A percentile compares a stretch with the other conserved stretches of the same genome.
phyloP scores from a whole-genome alignment of 2,797 vertebrate species.

The Ptychadena robeensis region DNA sequence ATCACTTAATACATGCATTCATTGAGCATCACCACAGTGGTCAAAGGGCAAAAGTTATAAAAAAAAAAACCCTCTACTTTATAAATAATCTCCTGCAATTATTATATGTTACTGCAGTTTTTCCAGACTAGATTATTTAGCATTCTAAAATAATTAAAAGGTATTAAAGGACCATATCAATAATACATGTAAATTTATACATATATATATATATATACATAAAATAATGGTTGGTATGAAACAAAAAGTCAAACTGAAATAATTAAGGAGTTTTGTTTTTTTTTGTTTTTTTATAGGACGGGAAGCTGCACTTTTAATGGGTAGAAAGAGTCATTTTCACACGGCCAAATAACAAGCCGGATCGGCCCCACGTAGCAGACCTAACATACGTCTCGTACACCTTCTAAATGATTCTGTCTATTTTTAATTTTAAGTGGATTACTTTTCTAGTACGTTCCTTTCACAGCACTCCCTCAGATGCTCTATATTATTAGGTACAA shows the following conservation, averaged over 20 bases:
- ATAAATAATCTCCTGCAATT: too few species aligned
- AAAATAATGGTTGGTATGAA: neutral
- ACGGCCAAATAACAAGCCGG: constrained; percentile 22
- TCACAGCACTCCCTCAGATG: constrained; percentile 80
- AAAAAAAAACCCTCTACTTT: too few species aligned
- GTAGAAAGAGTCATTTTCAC: constrained; percentile 3
- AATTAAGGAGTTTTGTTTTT: too few species aligned
- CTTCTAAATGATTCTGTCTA: constrained; percentile 78
- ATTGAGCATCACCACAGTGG: neutral
- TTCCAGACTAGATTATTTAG: too few species aligned
- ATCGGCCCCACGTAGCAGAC: neutral
- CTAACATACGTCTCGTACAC: constrained; percentile 59
- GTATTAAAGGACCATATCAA: too few species aligned
- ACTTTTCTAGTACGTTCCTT: constrained; percentile 80
- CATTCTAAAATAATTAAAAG: too few species aligned
- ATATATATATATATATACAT: neutral
- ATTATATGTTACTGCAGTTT: neutral
- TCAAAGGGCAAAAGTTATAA: neutral
- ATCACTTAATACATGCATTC: neutral
- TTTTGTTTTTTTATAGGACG: neutral
- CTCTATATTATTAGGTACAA: constrained; percentile 91
- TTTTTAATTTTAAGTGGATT: constrained; percentile 90
- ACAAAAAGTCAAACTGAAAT: too few species aligned
- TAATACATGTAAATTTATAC: neutral
- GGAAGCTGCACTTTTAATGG: constrained; percentile 1